A percentile compares a stretch with the other conserved stretches of the same genome.
Evolutionary conservation across 2,888 invertebrate species (phyloP).

Genomic region (Strigamia maritima): DNA sequence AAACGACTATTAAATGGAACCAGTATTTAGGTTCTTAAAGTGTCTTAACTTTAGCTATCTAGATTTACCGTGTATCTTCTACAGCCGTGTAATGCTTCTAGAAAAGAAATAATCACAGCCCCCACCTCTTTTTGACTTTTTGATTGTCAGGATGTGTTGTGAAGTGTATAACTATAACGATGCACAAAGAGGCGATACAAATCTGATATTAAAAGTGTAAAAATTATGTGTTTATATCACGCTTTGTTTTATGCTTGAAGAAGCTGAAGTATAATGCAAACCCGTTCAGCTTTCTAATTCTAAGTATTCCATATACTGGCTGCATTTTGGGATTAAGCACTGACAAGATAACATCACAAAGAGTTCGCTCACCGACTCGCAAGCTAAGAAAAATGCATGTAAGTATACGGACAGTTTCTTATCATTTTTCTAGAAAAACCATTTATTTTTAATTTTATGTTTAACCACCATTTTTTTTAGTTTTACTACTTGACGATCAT

Average conservation of each 20-base stretch:
- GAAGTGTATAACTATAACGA: not conserved
- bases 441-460: too few species aligned
- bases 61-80: too few species aligned
- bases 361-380: not conserved
- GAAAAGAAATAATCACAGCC: too few species aligned
- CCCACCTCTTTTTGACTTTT: too few species aligned
- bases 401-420: too few species aligned
- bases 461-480: not conserved
- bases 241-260: not conserved
- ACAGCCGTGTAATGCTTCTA: too few species aligned
- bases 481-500: not conserved
- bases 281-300: constrained; percentile 13
- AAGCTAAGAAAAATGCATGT: not conserved
- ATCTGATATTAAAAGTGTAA: not conserved
- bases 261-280: not conserved
- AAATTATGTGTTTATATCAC: not conserved
- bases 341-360: not conserved
- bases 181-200: not conserved
- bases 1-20: too few species aligned
- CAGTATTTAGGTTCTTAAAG: too few species aligned
- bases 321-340: constrained; percentile 2
- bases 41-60: too few species aligned
- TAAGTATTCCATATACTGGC: not conserved
- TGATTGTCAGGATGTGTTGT: too few species aligned
- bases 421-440: too few species aligned